Conservation (phyloP, 2,113 vertebrate species). For the Todiramphus chloris region DNA sequence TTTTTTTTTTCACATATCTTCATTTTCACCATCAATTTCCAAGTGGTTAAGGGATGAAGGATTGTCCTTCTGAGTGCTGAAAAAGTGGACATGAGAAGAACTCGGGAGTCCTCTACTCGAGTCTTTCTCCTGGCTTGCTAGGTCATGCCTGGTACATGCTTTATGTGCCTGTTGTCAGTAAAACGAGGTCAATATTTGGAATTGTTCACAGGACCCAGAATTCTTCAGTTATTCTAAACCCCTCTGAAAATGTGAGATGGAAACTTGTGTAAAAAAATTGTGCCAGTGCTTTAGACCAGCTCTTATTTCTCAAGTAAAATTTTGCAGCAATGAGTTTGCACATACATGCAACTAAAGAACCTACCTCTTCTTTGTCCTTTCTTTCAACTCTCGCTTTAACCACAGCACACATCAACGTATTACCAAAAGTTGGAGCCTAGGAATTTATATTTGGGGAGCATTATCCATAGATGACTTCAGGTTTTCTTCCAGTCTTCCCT, state of each 20-base stretch:
- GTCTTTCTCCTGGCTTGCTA: not conserved
- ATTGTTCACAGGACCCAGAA: not conserved
- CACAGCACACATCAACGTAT: constrained; percentile 36
- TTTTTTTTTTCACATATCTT: not conserved
- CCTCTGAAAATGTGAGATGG: not conserved
- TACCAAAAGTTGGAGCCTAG: not conserved
- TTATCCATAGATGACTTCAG: constrained; percentile 30
- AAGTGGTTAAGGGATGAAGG: not conserved
- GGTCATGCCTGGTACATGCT: not conserved
- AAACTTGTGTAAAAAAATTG: not conserved
- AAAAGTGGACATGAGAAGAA: not conserved
- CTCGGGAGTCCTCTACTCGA: not conserved
- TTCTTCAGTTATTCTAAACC: not conserved
- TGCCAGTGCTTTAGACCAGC: not conserved
- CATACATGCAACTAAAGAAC: not conserved
- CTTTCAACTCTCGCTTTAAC: constrained; percentile 32
- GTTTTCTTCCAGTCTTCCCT: constrained; percentile 35
- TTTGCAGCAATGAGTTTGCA: not conserved
- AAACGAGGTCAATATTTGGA: not conserved
- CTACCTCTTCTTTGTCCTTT: not conserved
- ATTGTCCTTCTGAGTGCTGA: rapidly evolving
- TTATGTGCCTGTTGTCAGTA: not conserved
- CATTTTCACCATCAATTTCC: not conserved
- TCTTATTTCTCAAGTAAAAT: not conserved
- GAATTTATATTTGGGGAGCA: not conserved